Evolutionary conservation across 2,888 invertebrate species (phyloP).

Genomic region (Morinoia aosen): DNA sequence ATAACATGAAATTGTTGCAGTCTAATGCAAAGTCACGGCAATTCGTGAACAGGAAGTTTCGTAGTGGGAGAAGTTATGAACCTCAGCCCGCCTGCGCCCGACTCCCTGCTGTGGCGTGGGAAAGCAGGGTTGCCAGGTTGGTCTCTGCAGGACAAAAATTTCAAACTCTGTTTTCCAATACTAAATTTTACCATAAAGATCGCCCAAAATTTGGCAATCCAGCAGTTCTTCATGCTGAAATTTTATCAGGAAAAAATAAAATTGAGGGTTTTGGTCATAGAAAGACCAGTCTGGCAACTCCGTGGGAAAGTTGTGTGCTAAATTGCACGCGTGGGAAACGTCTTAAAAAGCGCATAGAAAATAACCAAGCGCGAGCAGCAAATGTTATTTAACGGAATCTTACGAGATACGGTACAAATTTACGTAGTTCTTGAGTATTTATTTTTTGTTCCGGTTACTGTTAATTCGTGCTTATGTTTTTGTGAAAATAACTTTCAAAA

Average conservation of each 20-base stretch:
- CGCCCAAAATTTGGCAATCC: too few relatives aligned
- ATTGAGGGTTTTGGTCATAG: too few relatives aligned
- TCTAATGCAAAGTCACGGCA: neutral
- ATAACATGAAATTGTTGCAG: neutral
- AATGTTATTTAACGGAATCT: neutral
- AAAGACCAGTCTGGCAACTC: too few relatives aligned
- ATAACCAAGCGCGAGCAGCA: neutral
- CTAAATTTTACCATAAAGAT: too few relatives aligned
- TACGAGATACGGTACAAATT: neutral
- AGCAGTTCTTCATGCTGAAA: too few relatives aligned
- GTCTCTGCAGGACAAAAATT: too few relatives aligned
- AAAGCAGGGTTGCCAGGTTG: too few relatives aligned
- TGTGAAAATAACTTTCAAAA: neutral
- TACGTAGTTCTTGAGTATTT: neutral
- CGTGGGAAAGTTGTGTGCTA: neutral
- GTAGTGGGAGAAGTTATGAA: neutral
- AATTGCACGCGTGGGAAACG: neutral
- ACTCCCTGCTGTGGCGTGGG: neutral
- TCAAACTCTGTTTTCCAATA: too few relatives aligned
- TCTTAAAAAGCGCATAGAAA: neutral
- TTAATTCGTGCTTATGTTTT: neutral
- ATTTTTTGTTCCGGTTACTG: neutral
- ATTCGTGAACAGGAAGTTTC: neutral
- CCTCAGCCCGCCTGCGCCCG: neutral
- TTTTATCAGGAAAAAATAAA: too few relatives aligned